A percentile compares a stretch with the other conserved stretches of the same genome.
These are phyloP conservation scores for Galendromus occidentalis DNA, from an alignment of 1,140 invertebrate species.

Conservation along the genomic window DNA sequence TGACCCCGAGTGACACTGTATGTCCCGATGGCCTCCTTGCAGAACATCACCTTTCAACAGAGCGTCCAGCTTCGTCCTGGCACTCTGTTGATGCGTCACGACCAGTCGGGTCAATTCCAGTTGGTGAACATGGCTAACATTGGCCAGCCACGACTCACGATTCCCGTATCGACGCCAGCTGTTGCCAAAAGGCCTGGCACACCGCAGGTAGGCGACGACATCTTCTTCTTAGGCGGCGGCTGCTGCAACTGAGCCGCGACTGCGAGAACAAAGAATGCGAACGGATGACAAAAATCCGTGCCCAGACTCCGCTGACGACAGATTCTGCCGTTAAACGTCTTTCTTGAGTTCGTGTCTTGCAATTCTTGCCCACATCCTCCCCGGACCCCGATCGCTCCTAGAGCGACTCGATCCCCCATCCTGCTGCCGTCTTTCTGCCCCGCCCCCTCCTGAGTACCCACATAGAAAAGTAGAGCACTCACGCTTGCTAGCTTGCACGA, in stretches of 20 bases:
- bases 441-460: no score
- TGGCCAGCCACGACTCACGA: neutral
- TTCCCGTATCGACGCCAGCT: conserved; percentile 6
- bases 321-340: no score
- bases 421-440: no score
- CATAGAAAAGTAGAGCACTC: no score
- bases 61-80: conserved; percentile 1
- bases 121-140: neutral
- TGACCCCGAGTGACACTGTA: neutral
- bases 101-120: conserved; percentile 10
- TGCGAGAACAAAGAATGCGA: neutral
- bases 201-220: conserved; percentile 1
- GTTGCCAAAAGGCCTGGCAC: neutral
- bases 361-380: no score
- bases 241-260: no score
- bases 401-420: no score
- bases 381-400: no score
- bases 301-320: no score
- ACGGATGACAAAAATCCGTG: no score
- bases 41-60: conserved; percentile 7
- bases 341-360: no score
- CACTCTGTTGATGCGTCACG: neutral
- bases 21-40: neutral
- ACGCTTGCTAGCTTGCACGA: no score
- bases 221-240: conserved; percentile 14